phyloP scores from a whole-genome alignment of 2,888 invertebrate species.

The Harpalus rufipes region DNA sequence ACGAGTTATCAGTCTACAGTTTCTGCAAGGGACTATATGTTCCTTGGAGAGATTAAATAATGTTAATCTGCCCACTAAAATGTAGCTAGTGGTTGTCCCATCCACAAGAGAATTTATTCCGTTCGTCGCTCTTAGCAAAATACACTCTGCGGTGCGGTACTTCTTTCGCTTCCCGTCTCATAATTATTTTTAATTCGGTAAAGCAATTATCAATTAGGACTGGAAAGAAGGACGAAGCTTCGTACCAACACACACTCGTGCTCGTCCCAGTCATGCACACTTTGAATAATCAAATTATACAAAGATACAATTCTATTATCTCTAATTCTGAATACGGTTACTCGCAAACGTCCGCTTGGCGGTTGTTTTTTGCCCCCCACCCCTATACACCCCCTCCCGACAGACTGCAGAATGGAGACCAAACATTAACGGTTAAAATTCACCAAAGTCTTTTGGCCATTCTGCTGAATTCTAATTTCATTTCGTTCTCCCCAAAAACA shows the following conservation, averaged over 20 bases:
- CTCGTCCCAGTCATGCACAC: conserved; percentile 56
- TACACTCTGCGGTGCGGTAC: conserved; percentile 35
- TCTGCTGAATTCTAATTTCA: conserved; percentile 66
- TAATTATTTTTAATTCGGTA: conserved; percentile 67
- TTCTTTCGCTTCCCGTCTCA: conserved; percentile 60
- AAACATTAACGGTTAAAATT: conserved; percentile 64
- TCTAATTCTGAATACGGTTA: conserved; percentile 64
- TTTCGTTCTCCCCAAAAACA: conserved; percentile 62
- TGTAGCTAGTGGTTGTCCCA: background rate
- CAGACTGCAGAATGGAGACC: conserved; percentile 39
- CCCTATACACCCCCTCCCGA: background rate
- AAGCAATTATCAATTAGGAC: conserved; percentile 66
- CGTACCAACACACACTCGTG: conserved; percentile 43
- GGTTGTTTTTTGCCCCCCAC: conserved; percentile 55
- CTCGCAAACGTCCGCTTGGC: conserved; percentile 59
- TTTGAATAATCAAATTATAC: conserved; percentile 66
- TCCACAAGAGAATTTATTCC: background rate
- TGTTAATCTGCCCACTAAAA: background rate
- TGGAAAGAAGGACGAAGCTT: conserved; percentile 60
- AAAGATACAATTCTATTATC: conserved; percentile 67
- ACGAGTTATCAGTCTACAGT: too few species aligned
- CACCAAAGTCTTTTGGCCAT: conserved; percentile 62
- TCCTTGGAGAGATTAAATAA: background rate
- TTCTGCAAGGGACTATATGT: background rate
- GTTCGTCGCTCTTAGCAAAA: conserved; percentile 29